Percentiles rank a stretch among this genome's conserved stretches.
Evolutionary conservation across 2,113 vertebrate genomes (phyloP).

Genomic region (Hyaena hyaena): DNA sequence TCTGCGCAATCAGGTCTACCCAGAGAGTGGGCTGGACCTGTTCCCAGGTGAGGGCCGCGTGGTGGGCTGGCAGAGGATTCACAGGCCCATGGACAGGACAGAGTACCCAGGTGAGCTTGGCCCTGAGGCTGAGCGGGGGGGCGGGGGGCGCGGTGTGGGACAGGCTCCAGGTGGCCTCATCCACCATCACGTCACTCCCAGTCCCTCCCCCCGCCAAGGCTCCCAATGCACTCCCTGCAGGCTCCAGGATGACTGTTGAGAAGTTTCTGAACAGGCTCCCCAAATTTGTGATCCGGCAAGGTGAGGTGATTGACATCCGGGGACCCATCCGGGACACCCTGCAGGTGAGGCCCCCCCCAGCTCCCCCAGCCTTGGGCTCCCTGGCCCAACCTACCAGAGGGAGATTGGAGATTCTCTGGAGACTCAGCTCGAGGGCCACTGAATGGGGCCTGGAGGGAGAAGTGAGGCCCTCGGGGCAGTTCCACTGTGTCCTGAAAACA

Average conservation of each 20-base stretch:
- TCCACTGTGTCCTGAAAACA: neutral
- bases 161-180: neutral
- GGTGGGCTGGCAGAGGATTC: slow-evolving; percentile 73
- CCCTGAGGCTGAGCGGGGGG: neutral
- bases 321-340: slow-evolving; percentile 81
- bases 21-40: slow-evolving; percentile 68
- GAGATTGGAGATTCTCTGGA: too few species aligned
- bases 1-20: slow-evolving; percentile 88
- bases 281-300: slow-evolving; percentile 84
- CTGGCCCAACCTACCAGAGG: neutral
- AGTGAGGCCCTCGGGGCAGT: neutral
- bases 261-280: slow-evolving; percentile 87
- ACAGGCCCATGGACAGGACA: slow-evolving; percentile 50
- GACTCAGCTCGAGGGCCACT: neutral
- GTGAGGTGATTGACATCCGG: slow-evolving; percentile 84
- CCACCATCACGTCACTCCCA: neutral
- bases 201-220: neutral
- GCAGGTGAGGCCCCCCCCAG: slow-evolving; percentile 85
- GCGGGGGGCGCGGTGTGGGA: neutral
- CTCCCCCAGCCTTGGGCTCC: neutral
- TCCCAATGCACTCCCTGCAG: slow-evolving; percentile 70
- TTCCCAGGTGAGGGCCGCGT: slow-evolving; percentile 91
- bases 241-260: slow-evolving; percentile 80
- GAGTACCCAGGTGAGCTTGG: slow-evolving; percentile 84
- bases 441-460: neutral